Evolutionary conservation across 2,888 invertebrate genomes (phyloP).

Genomic region (Scaptodrosophila latifasciaeformis): DNA sequence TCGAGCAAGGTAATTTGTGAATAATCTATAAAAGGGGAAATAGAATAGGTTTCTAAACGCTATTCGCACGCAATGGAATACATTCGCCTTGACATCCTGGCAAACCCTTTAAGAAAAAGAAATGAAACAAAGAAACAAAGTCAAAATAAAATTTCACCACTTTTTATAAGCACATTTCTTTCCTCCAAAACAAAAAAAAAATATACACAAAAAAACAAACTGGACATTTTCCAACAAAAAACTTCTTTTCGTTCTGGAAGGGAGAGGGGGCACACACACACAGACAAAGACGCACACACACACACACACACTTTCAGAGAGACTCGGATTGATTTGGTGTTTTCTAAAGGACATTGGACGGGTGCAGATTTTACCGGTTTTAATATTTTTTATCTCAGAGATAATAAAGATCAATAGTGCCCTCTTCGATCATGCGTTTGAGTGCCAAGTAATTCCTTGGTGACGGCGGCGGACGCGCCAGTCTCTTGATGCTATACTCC

Average conservation of each 20-base stretch:
- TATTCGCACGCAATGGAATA: slow-evolving; percentile 79
- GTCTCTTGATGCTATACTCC: slow-evolving; percentile 66
- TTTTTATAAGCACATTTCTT: slow-evolving; percentile 11
- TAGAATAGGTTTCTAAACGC: slow-evolving; percentile 74
- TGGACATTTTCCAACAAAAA: slow-evolving; percentile 10
- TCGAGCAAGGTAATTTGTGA: too few relatives aligned
- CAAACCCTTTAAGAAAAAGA: slow-evolving; percentile 74
- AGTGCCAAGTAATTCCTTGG: slow-evolving; percentile 70
- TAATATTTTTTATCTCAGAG: slow-evolving; percentile 51
- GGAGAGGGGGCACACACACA: not conserved
- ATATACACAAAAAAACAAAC: slow-evolving; percentile 10
- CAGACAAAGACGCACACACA: too few relatives aligned
- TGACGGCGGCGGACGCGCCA: slow-evolving; percentile 71
- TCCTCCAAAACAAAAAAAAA: slow-evolving; percentile 24
- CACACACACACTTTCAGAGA: not conserved
- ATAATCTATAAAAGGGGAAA: slow-evolving; percentile 25
- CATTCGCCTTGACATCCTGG: slow-evolving; percentile 78
- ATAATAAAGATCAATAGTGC: slow-evolving; percentile 68
- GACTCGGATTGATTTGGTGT: not conserved
- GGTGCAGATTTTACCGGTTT: slow-evolving; percentile 33
- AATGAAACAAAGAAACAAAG: slow-evolving; percentile 61
- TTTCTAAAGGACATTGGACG: too few relatives aligned
- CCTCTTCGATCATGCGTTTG: slow-evolving; percentile 71
- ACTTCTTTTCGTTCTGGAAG: slow-evolving; percentile 1
- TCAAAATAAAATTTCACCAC: slow-evolving; percentile 54